Evolutionary conservation across 2,797 vertebrate species (phyloP), one percentile per base, ranked within the genome.

Genomic region (Limosa lapponica): DNA sequence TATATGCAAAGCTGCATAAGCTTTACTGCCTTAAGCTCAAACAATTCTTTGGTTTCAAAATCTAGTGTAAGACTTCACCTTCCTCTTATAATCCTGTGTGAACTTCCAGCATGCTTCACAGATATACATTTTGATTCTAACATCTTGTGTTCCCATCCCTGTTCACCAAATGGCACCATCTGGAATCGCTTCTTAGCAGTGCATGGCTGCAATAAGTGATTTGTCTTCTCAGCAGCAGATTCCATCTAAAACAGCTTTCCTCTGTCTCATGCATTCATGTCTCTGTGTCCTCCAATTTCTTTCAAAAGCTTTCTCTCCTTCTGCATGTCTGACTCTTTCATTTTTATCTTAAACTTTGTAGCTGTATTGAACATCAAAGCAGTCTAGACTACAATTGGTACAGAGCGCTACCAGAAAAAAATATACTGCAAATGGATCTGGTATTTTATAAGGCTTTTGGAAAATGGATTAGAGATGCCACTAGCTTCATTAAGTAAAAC

Each of bases 81-180:
- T 81, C 57, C 65, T 83, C 54, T 77, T 82, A 73, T 59, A 92
- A 78, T 74, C 57, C 49, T 72, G 3, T 25, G 30, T 91, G 84
- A 95, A 86, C 54, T 83, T 89, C 25, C 32, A 48, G 43, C 4
- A 0, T 69, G 48, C 46, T 89, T 95, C 73, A 80, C 69, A 95
- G 79, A 88, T 62, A 19, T 0, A 82, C 52, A 58, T 93, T 86
- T 84, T 62, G 34, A 83, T 87, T 94, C 73, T 90, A 51, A 19
- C 61, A 30, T 81, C 58, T 78, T 91, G 17, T 62, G n/a, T 39
- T 93, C 57, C 69, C 82, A 61, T 91, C 66, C 83, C 93, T 48
- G 0, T 62, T 88, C 70, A 89, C 94, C 91, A 93, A 69, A 92
- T 78, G 80, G 82, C 84, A 94, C 95, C 96, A 94, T 95, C 89